A percentile compares a stretch with the other conserved stretches of the same genome.
Evolutionary conservation across 1,140 invertebrate species (phyloP).

Genomic region (Calliopsis andreniformis): DNA sequence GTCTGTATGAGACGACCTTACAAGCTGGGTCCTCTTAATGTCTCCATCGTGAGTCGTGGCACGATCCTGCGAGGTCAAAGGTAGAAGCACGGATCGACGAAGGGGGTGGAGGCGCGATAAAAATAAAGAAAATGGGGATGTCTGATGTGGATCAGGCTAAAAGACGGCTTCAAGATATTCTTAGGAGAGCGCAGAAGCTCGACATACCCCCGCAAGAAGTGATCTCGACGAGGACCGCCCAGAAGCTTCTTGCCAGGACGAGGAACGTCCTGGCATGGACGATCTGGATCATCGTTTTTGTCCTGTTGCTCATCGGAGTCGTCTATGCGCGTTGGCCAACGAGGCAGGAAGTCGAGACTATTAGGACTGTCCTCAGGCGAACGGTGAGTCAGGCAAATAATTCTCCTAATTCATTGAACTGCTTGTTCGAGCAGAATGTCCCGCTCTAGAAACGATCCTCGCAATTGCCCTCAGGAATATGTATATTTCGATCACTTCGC

Average conservation of each 20-base stretch:
- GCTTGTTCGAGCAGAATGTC: background rate
- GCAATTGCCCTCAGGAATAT: too few species aligned
- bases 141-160: constrained; percentile 73
- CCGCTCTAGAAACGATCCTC: too few species aligned
- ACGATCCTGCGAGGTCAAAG: constrained; percentile 15
- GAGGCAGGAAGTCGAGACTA: constrained; percentile 71
- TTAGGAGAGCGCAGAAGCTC: constrained; percentile 72
- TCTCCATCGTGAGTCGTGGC: constrained; percentile 28
- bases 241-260: constrained; percentile 70
- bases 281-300: constrained; percentile 68
- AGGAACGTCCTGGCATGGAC: constrained; percentile 69
- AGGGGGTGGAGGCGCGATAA: constrained; percentile 32
- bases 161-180: constrained; percentile 69
- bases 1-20: constrained; percentile 24
- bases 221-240: constrained; percentile 70
- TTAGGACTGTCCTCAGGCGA: constrained; percentile 73
- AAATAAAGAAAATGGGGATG: constrained; percentile 62
- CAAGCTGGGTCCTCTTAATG: constrained; percentile 45
- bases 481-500: too few species aligned
- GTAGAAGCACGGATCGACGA: constrained; percentile 9
- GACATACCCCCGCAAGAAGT: constrained; percentile 70
- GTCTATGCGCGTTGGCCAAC: constrained; percentile 73
- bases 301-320: constrained; percentile 67
- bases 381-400: constrained; percentile 65
- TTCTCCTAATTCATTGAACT: constrained; percentile 2